Conservation (phyloP, 2,113 vertebrate species). For the Lepus europaeus region DNA sequence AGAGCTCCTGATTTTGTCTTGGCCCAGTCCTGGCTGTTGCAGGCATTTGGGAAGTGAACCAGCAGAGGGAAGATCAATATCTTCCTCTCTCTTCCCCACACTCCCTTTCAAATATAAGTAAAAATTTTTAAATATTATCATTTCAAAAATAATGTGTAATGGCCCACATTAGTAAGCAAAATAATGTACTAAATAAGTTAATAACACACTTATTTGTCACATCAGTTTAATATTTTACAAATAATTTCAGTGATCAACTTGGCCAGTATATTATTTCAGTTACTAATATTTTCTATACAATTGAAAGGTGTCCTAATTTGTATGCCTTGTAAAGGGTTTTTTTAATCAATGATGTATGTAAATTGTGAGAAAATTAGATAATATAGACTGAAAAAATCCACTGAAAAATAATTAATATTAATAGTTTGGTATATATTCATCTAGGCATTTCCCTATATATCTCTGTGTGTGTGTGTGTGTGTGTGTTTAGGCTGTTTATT, state of each 20-base stretch:
- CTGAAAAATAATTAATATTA: constrained; percentile 24
- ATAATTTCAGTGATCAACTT: neutral
- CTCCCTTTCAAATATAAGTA: too few species aligned
- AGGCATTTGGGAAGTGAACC: too few species aligned
- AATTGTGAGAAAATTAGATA: constrained; percentile 12
- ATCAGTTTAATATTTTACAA: constrained; percentile 33
- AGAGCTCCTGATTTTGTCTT: too few species aligned
- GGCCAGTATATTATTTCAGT: neutral
- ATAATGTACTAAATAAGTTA: constrained; percentile 13
- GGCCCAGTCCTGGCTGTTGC: too few species aligned
- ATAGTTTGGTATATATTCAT: neutral
- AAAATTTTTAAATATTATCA: neutral
- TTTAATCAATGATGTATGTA: neutral
- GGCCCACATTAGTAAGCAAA: constrained; percentile 33
- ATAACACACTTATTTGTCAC: neutral
- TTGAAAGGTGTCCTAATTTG: constrained; percentile 1
- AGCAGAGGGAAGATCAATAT: too few species aligned
- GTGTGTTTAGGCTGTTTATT: neutral
- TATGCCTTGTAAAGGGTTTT: neutral
- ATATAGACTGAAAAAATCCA: neutral
- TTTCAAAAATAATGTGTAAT: constrained; percentile 35
- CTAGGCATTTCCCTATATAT: neutral
- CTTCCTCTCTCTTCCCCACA: too few species aligned
- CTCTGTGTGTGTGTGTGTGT: neutral
- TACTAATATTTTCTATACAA: constrained; percentile 14